Conservation (phyloP, 2,113 vertebrate species). For the Mungos mungo region DNA sequence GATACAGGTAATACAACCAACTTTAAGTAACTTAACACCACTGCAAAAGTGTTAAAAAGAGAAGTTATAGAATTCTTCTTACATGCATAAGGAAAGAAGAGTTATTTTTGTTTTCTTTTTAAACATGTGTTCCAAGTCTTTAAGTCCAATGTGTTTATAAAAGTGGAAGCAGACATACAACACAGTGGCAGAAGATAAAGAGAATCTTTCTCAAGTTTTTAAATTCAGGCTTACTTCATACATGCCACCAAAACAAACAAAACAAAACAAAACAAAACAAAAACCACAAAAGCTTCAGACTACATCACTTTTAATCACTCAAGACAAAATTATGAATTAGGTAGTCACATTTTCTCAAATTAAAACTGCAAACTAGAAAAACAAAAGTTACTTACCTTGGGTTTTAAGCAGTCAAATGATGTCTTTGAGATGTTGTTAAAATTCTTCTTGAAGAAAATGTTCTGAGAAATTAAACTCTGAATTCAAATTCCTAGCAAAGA, state of each 20-base stretch:
- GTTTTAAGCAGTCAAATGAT: constrained; percentile 49
- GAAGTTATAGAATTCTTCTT: constrained; percentile 18
- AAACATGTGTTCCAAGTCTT: constrained; percentile 20
- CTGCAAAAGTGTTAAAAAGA: not conserved
- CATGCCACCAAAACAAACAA: not conserved
- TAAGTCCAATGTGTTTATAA: constrained; percentile 41
- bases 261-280: not conserved
- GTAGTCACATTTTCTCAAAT: not conserved
- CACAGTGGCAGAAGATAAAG: constrained; percentile 6
- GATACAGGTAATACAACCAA: not conserved
- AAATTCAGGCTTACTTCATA: constrained; percentile 33
- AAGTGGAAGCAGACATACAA: constrained; percentile 27
- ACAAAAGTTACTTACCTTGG: constrained; percentile 63
- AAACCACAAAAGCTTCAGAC: not conserved
- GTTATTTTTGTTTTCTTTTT: constrained; percentile 41
- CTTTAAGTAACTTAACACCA: constrained; percentile 43
- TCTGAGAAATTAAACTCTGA: constrained; percentile 68
- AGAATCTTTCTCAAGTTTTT: constrained; percentile 24
- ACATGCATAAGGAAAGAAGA: not conserved
- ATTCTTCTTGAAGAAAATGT: constrained; percentile 66
- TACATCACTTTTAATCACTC: not conserved
- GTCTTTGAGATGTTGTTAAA: constrained; percentile 50
- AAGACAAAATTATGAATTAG: not conserved
- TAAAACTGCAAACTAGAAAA: constrained; percentile 35
- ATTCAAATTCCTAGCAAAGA: constrained; percentile 73